These are phyloP conservation scores for Chloroceryle amazona DNA, from an alignment of 2,797 vertebrate species.

Conservation along the genomic window DNA sequence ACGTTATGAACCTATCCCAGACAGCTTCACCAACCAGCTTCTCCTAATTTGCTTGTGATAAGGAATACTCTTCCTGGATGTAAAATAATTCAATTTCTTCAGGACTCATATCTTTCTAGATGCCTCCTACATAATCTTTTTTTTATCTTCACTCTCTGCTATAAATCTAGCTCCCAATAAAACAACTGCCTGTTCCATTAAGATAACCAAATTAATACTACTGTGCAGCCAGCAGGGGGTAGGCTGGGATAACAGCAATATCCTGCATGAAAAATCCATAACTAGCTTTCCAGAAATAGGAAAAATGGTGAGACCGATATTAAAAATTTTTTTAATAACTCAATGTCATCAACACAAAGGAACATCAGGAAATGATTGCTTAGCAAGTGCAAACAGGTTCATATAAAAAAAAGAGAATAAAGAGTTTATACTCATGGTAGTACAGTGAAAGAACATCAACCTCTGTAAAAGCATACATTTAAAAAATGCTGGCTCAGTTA, in stretches of 20 bases:
- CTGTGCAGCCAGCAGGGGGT: slow-evolving; percentile 47
- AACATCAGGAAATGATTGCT: neutral
- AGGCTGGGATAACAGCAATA: neutral
- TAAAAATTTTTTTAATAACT: neutral
- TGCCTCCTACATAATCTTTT: neutral
- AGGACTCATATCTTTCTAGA: neutral
- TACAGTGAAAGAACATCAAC: neutral
- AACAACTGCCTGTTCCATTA: neutral
- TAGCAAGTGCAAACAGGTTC: neutral
- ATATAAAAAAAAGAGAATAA: neutral
- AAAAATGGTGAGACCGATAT: neutral
- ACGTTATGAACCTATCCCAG: neutral
- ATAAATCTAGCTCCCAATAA: neutral
- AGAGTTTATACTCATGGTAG: neutral
- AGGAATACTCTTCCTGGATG: neutral
- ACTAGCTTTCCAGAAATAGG: neutral
- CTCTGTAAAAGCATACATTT: neutral
- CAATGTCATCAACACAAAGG: neutral
- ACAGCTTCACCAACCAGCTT: neutral
- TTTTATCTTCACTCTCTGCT: neutral
- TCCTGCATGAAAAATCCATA: neutral
- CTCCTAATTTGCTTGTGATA: neutral
- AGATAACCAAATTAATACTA: neutral
- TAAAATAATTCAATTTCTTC: neutral
- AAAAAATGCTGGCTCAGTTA: neutral